Base-by-base conservation (phyloP, 2,797 vertebrate genomes). In the Gadopsis bispinosus region DNA sequence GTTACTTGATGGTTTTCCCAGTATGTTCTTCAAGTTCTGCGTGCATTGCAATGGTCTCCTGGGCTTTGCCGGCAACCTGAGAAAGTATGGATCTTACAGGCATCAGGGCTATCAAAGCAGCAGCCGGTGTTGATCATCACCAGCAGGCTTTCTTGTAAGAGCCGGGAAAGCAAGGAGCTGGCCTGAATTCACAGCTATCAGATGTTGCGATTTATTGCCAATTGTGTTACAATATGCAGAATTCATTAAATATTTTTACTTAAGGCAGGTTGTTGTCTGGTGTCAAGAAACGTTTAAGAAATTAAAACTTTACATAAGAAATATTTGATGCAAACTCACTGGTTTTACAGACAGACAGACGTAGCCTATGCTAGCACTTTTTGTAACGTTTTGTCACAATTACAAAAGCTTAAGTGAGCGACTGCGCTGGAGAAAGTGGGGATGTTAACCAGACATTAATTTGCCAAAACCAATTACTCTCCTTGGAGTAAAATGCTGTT, bases 1-100 rank as follows among this genome's bases (percentile, higher is more conserved):
- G 29, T 63, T 56, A 56, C 65, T 72, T 77, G 67, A 87, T 87
- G 69, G 60, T 78, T 83, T 91, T 88, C 71, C 75, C 84, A 83
- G 68, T 29, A 26, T 59, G 79, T 79, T 79, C 80, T 60, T 73
- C 63, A 51, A n/a, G 60, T 61, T 77, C 37, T 83, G 69, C 22
- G 17, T 85, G 77, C 29, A 2, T 26, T 69, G 54, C 6, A 17
- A 33, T 12, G 7, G 61, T 51, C 12, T 14, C 54, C 2, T 5
- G 9, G 54, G 53, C 73, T 86, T 83, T 69, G 51, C 65, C 67
- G 59, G 77, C 59, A 84, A 83, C 75, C 69, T 47, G 69, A 86
- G 66, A 80, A 54, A 54, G 68, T 71, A 31, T 26, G 26, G 60
- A 43, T 73, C 70, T 73, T n/a, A 12, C 61, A 81, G 68, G 60